phyloP scores from a whole-genome alignment of 2,888 invertebrate genomes.

The Athalia rosae region DNA sequence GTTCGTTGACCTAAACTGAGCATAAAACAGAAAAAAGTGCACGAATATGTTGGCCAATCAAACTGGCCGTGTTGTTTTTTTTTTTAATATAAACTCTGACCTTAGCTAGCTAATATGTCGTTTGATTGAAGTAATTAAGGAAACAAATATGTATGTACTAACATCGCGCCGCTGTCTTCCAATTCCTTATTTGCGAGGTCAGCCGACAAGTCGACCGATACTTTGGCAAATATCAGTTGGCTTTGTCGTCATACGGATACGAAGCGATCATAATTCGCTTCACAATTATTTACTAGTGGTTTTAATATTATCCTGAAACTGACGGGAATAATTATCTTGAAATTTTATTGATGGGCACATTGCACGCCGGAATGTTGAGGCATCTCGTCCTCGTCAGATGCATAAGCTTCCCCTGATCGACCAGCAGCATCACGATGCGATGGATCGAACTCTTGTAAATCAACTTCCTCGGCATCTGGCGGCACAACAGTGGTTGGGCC shows the following conservation, averaged over 20 bases:
- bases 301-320: slow-evolving; percentile 36
- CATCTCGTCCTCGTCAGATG: slow-evolving; percentile 80
- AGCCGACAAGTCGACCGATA: no score
- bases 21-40: neutral
- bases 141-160: neutral
- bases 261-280: neutral
- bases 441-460: slow-evolving; percentile 84
- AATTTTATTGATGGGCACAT: slow-evolving; percentile 86
- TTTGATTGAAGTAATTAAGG: slow-evolving; percentile 21
- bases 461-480: slow-evolving; percentile 89
- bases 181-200: no score
- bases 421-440: slow-evolving; percentile 72
- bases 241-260: no score
- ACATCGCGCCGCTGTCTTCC: no score
- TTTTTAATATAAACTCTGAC: neutral
- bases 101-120: neutral
- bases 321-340: slow-evolving; percentile 37
- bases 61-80: neutral
- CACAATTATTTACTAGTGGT: slow-evolving; percentile 9
- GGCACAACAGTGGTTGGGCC: slow-evolving; percentile 83
- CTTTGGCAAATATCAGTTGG: no score
- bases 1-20: no score
- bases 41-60: neutral
- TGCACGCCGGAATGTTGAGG: slow-evolving; percentile 81
- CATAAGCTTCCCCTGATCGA: slow-evolving; percentile 82